Percentiles rank a stretch among this genome's conserved stretches.
phyloP scores from a whole-genome alignment of 2,888 invertebrate species.

The Papilio elwesi region DNA sequence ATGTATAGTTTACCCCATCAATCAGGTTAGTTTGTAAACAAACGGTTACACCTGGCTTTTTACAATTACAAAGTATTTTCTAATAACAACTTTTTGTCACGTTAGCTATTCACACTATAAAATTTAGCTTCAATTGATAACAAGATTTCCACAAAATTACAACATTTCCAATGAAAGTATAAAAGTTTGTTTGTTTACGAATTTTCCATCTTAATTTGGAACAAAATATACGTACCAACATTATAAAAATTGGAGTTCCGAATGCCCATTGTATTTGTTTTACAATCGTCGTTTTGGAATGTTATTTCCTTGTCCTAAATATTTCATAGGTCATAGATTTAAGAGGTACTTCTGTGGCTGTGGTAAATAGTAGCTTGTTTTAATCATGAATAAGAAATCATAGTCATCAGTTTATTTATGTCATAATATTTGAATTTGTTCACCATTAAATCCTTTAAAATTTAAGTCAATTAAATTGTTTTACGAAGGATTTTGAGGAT shows the following conservation, averaged over 20 bases:
- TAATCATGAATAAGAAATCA: conserved; percentile 65
- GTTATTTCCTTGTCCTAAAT: conserved; percentile 42
- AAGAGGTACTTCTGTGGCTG: conserved; percentile 73
- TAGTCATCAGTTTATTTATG: conserved; percentile 56
- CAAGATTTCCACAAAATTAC: too few relatives aligned
- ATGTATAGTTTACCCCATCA: neutral
- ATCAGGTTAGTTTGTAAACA: too few relatives aligned
- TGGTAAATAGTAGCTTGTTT: conserved; percentile 59
- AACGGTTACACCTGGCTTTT: too few relatives aligned
- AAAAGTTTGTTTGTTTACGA: too few relatives aligned
- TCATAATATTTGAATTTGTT: conserved; percentile 1
- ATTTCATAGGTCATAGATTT: conserved; percentile 54
- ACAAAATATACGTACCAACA: neutral
- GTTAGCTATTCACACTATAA: too few relatives aligned
- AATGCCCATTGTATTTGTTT: conserved; percentile 51
- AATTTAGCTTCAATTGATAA: too few relatives aligned
- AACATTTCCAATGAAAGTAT: too few relatives aligned
- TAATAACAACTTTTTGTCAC: too few relatives aligned
- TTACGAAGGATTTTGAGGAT: too few relatives aligned
- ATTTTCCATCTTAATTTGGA: too few relatives aligned
- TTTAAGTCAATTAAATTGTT: conserved; percentile 13
- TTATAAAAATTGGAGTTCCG: conserved; percentile 50
- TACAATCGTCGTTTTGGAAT: conserved; percentile 40
- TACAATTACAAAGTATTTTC: too few relatives aligned
- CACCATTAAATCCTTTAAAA: conserved; percentile 41